Percentiles rank a stretch among this genome's conserved stretches.
Conservation (phyloP, 2,888 invertebrate species). For the Perizoma affinitatum region DNA sequence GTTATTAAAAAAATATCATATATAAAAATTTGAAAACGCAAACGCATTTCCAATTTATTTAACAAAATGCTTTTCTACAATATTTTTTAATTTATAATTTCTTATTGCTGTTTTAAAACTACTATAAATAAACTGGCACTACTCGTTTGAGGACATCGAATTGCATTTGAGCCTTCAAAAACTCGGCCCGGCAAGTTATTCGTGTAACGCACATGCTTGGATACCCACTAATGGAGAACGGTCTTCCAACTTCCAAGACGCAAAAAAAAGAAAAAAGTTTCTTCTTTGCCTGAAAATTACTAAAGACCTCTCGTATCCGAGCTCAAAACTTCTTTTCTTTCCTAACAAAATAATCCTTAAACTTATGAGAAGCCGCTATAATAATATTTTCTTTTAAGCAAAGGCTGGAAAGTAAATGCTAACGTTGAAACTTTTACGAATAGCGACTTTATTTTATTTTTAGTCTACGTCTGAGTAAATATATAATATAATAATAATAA, state of each 20-base stretch:
- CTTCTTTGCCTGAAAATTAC: constrained; percentile 56
- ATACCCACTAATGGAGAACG: constrained; percentile 73
- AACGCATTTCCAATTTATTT: too few species aligned
- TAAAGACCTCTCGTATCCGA: constrained; percentile 60
- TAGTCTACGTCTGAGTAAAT: constrained; percentile 2
- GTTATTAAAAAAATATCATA: too few species aligned
- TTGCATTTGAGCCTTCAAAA: constrained; percentile 71
- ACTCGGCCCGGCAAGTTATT: constrained; percentile 70
- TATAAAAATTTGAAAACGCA: too few species aligned
- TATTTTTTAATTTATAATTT: background rate
- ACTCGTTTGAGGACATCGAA: constrained; percentile 44
- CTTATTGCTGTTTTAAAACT: background rate
- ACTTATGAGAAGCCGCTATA: constrained; percentile 39
- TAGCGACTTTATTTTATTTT: constrained; percentile 28
- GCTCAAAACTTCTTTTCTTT: constrained; percentile 54
- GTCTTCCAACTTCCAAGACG: constrained; percentile 49
- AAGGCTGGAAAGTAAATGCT: constrained; percentile 35
- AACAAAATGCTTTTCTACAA: background rate
- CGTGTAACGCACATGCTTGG: constrained; percentile 72
- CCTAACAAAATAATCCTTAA: constrained; percentile 48
- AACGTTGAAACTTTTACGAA: constrained; percentile 32
- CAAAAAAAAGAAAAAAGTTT: constrained; percentile 52
- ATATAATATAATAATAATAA: too few species aligned
- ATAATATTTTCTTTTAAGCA: constrained; percentile 41
- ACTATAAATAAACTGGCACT: background rate